These are phyloP conservation scores for Crambe crambe DNA, from an alignment of 37 sponge, comb jelly and placozoan species.

Conservation along the genomic window DNA sequence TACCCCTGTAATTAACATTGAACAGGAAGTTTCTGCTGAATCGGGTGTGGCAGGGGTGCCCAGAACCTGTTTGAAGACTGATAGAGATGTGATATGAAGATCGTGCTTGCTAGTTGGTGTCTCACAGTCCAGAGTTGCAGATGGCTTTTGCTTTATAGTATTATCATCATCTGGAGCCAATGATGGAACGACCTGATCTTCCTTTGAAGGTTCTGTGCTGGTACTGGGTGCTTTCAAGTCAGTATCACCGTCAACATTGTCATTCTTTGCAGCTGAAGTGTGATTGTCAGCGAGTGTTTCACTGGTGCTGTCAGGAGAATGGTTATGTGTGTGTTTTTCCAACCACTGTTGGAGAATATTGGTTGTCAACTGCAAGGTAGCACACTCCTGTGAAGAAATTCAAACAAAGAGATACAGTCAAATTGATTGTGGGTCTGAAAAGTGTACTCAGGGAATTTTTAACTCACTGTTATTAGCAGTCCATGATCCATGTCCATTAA, in stretches of 20 bases:
- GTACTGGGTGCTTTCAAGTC: too few species aligned
- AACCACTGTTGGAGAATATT: background rate
- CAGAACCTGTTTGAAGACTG: background rate
- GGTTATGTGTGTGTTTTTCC: background rate
- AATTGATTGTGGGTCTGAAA: background rate
- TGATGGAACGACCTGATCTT: background rate
- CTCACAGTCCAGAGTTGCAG: background rate
- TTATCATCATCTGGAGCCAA: background rate
- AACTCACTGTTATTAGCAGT: slow-evolving; percentile 30
- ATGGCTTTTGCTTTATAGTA: background rate
- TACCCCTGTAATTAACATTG: background rate
- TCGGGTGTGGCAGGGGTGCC: background rate
- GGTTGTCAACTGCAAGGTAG: background rate
- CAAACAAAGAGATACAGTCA: too few species aligned
- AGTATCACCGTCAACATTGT: too few species aligned
- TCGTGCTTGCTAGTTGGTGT: slow-evolving; percentile 8
- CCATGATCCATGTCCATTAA: slow-evolving; percentile 34
- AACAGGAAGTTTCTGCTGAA: background rate
- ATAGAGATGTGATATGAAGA: slow-evolving; percentile 38
- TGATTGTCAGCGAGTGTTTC: too few species aligned
- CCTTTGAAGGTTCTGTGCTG: too few species aligned
- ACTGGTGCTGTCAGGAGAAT: background rate
- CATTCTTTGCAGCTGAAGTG: too few species aligned
- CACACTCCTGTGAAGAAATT: background rate
- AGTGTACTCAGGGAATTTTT: background rate